phyloP scores from a whole-genome alignment of 2,888 invertebrate genomes.

The Eurytoma adleriae region DNA sequence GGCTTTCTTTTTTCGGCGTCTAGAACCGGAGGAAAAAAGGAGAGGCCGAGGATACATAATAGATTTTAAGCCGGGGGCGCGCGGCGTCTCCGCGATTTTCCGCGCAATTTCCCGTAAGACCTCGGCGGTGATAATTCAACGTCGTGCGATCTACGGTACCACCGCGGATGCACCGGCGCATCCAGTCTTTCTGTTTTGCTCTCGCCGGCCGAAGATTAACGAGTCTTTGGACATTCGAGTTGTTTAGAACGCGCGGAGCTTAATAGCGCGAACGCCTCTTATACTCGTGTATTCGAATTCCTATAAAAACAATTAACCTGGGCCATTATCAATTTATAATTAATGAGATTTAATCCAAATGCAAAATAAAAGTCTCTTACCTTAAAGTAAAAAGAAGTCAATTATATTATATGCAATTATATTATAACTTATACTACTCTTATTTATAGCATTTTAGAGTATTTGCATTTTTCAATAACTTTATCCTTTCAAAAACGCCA shows the following conservation, averaged over 20 bases:
- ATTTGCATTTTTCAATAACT: too few relatives aligned
- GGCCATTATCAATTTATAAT: too few relatives aligned
- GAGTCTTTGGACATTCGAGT: conserved; percentile 48
- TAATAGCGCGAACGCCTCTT: conserved; percentile 4
- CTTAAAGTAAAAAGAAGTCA: too few relatives aligned
- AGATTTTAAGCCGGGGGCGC: conserved; percentile 22
- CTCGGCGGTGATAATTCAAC: conserved; percentile 63
- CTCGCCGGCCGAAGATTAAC: conserved; percentile 41
- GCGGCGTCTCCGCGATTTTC: conserved; percentile 52
- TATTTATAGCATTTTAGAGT: too few relatives aligned
- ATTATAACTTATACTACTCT: too few relatives aligned
- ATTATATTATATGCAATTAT: too few relatives aligned
- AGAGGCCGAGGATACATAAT: conserved; percentile 38
- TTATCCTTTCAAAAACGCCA: neutral
- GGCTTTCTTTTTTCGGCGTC: neutral
- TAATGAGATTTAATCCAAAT: neutral
- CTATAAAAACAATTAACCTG: neutral
- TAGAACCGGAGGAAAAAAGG: neutral
- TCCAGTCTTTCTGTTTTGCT: conserved; percentile 41
- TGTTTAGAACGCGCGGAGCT: conserved; percentile 30
- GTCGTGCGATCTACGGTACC: conserved; percentile 40
- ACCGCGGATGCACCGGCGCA: neutral
- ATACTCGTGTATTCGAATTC: conserved; percentile 10
- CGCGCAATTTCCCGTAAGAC: conserved; percentile 64
- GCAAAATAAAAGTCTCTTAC: neutral